Evolutionary conservation across 2,797 vertebrate species (phyloP).

Genomic region (Florisuga fusca): DNA sequence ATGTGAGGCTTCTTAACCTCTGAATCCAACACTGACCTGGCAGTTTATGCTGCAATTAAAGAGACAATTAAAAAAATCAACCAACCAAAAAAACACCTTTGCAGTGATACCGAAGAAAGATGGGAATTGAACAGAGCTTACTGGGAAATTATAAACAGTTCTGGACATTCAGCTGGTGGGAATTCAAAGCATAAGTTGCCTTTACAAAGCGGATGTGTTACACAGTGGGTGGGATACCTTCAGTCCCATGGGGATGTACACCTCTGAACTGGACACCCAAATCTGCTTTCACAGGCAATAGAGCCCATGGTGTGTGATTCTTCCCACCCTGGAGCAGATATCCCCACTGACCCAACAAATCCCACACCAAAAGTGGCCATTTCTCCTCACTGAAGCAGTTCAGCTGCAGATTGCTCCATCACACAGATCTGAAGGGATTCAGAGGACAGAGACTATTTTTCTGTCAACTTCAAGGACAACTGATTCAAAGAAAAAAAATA

Average conservation of each 20-base stretch:
- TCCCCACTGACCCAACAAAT: neutral
- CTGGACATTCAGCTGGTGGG: neutral
- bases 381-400: neutral
- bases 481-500: neutral
- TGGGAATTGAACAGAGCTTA: neutral
- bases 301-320: neutral
- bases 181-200: neutral
- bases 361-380: neutral
- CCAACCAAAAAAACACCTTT: neutral
- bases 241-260: accelerated
- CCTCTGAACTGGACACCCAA: neutral
- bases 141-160: neutral
- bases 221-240: neutral
- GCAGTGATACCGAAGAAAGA: neutral
- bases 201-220: neutral
- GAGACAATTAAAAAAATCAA: neutral
- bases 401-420: neutral
- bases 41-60: neutral
- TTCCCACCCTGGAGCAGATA: neutral
- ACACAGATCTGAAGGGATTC: neutral
- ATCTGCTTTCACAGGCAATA: neutral
- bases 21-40: neutral
- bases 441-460: neutral
- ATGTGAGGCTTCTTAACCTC: neutral
- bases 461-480: neutral